Evolutionary conservation across 2,888 invertebrate genomes (phyloP), one percentile per base, ranked within the genome.

Genomic region (Taenaris catops): DNA sequence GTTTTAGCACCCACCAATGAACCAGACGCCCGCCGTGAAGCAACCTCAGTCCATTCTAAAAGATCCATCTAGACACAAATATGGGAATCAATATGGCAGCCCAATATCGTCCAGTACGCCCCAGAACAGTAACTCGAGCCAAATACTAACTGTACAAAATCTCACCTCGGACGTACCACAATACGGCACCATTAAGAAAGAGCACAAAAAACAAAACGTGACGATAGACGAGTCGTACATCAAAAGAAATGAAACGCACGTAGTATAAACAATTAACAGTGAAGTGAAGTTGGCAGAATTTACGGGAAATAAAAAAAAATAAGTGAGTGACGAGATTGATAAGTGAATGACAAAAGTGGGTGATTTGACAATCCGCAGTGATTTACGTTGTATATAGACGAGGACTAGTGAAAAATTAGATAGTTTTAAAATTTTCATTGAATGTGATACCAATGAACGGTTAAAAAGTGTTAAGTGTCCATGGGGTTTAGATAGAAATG

Each of bases 1-100:
- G 58, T 75, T 76, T 0, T 78, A 87, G 80, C 87, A 87, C 46
- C 48, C 48, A 1, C 62, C 64, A 36, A 49, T 74, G 27, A 65
- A 74, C 6, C 84, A 78, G 45, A 75, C 81, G 1, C 75, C 73
- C 2, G 55, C 64, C 1, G 66, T 75, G 25, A 90, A 89, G 54
- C 89, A 90, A 43, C 91, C 91, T 0, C 90, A 90, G 49, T 88
- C 90, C 12, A 91, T 91, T 45, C 75, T 91, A 3, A 91, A 91
- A 56, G 90, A 90, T 63, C 89, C 90, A 1, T 90, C 90, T 35
- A 75, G 90, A 17, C 89, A 88, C 58, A 87, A 89, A 55, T 89
- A 89, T 43, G 84, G 83, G 14, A 87, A 78, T 48, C 87, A 87
- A 21, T 88, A 89, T 42, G 84, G 79, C 2, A 87, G 80, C 53